Conservation (phyloP, 2,797 vertebrate species). For the Trichosurus vulpecula region DNA sequence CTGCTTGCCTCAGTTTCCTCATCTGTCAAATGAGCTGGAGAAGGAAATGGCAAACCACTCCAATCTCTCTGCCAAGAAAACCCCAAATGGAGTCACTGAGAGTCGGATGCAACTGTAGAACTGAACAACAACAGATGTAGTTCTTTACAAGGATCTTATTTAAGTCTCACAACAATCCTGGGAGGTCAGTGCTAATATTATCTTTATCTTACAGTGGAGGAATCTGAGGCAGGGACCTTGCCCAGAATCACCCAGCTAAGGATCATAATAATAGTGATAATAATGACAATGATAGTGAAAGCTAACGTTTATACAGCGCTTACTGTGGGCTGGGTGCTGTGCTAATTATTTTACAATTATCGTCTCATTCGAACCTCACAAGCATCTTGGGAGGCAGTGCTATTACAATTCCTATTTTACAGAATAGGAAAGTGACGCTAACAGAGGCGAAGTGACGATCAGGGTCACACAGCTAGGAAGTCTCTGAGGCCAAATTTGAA, state of each 20-base stretch:
- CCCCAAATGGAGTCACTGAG: neutral
- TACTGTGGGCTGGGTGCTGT: neutral
- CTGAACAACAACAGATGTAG: too few species aligned
- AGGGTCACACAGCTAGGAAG: neutral
- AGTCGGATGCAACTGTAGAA: neutral
- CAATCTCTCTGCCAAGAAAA: neutral
- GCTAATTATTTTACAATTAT: neutral
- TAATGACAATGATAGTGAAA: neutral
- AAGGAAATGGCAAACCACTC: neutral
- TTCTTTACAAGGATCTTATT: neutral
- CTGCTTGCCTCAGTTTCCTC: neutral
- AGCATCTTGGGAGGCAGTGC: slow-evolving; percentile 11
- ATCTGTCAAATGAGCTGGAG: neutral
- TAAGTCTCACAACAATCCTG: neutral
- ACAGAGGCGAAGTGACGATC: neutral
- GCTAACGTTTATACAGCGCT: neutral
- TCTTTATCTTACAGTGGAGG: neutral
- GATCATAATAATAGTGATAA: neutral
- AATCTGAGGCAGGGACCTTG: neutral
- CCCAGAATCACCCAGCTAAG: neutral
- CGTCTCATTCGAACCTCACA: slow-evolving; percentile 39
- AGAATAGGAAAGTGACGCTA: slow-evolving; percentile 20
- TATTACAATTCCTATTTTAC: slow-evolving; percentile 17
- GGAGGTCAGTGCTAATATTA: neutral
- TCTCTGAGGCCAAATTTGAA: neutral